Conservation (phyloP, 2,797 vertebrate genomes). For the Propithecus perrieri region DNA sequence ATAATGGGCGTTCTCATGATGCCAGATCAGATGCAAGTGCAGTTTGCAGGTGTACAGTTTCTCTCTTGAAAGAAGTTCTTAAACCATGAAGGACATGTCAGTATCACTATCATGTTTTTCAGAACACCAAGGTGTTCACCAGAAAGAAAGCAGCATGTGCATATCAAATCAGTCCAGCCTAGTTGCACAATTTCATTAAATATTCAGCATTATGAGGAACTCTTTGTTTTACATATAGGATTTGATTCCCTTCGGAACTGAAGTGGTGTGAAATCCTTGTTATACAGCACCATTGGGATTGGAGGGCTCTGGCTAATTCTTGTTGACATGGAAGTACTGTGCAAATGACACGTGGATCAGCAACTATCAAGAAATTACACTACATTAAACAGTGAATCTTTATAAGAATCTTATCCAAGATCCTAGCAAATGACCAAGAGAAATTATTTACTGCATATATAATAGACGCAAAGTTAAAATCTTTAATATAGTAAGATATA, state of each 20-base stretch:
- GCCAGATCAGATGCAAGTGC: constrained; percentile 69
- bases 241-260: constrained; percentile 8
- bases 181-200: constrained; percentile 78
- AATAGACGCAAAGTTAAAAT: neutral
- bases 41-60: constrained; percentile 63
- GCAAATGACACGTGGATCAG: constrained; percentile 22
- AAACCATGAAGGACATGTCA: constrained; percentile 78
- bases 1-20: constrained; percentile 46
- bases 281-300: neutral
- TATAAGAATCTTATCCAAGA: constrained; percentile 21
- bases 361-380: constrained; percentile 3
- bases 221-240: constrained; percentile 65
- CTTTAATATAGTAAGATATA: neutral
- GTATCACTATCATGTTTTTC: constrained; percentile 75
- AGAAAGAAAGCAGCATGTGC: neutral
- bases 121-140: constrained; percentile 72
- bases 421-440: neutral
- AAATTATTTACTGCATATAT: neutral
- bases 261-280: constrained; percentile 39
- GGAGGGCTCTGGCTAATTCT: constrained; percentile 26
- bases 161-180: constrained; percentile 67
- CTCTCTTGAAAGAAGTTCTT: constrained; percentile 77
- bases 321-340: constrained; percentile 44
- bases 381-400: neutral
- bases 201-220: constrained; percentile 75